These are phyloP conservation scores for Acronicta leporina DNA, from an alignment of 2,888 invertebrate species.

Conservation along the genomic window DNA sequence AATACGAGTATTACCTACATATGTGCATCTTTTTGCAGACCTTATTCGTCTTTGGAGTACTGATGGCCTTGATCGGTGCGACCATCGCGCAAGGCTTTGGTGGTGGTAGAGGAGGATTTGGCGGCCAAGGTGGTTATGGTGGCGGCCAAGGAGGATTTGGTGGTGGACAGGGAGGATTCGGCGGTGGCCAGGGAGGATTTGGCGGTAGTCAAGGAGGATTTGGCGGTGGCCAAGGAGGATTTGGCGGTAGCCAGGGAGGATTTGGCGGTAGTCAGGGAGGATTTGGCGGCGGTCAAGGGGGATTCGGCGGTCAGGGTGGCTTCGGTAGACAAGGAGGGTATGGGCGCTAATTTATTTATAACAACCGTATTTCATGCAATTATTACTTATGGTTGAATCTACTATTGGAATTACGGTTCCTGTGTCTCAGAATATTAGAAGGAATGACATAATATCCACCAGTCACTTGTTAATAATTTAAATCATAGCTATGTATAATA, in stretches of 20 bases:
- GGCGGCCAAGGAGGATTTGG: slow-evolving; percentile 31
- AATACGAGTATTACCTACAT: too few relatives aligned
- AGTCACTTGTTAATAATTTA: not conserved
- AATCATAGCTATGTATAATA: not conserved
- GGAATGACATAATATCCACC: not conserved
- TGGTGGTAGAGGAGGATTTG: slow-evolving; percentile 17
- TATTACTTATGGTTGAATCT: too few relatives aligned
- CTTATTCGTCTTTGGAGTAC: slow-evolving; percentile 53
- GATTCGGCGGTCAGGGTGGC: not conserved
- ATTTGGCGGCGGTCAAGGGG: not conserved
- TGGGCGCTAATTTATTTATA: slow-evolving; percentile 15
- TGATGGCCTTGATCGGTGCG: slow-evolving; percentile 53
- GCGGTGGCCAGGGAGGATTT: slow-evolving; percentile 43
- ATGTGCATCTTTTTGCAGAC: slow-evolving; percentile 51
- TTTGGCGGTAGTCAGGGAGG: slow-evolving; percentile 12
- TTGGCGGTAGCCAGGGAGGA: slow-evolving; percentile 42
- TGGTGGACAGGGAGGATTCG: slow-evolving; percentile 28
- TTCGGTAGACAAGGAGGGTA: slow-evolving; percentile 6
- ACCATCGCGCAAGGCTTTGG: slow-evolving; percentile 52
- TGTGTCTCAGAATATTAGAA: too few relatives aligned
- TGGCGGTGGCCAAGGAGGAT: slow-evolving; percentile 52
- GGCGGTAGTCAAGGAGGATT: slow-evolving; percentile 52
- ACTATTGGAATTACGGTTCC: too few relatives aligned
- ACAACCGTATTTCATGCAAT: not conserved
- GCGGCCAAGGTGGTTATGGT: slow-evolving; percentile 23